Conservation (phyloP, 2,113 vertebrate genomes). For the Rissa tridactyla region DNA sequence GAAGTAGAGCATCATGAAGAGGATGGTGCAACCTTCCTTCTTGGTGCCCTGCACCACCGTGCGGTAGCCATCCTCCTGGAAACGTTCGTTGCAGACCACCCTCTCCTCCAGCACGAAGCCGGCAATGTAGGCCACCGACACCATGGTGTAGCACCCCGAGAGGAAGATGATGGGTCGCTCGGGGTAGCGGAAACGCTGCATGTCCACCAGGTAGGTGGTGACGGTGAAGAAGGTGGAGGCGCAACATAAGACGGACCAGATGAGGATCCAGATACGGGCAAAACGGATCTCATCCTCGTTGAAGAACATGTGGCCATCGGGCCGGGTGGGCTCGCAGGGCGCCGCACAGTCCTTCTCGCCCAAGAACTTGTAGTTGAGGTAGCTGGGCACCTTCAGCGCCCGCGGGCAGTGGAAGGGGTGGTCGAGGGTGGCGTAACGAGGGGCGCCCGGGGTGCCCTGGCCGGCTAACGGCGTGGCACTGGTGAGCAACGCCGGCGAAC, state of each 20-base stretch:
- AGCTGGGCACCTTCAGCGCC: slow-evolving; percentile 87
- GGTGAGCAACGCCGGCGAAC: slow-evolving; percentile 74
- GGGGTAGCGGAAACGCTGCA: slow-evolving; percentile 96
- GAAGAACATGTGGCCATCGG: slow-evolving; percentile 92
- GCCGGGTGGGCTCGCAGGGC: slow-evolving; percentile 87
- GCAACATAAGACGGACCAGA: slow-evolving; percentile 94
- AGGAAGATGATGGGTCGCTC: slow-evolving; percentile 97
- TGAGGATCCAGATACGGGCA: slow-evolving; percentile 94
- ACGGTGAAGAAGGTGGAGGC: slow-evolving; percentile 96
- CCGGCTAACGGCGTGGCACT: slow-evolving; percentile 77
- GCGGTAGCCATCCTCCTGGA: slow-evolving; percentile 86
- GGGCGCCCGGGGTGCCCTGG: slow-evolving; percentile 66
- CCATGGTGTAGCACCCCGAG: slow-evolving; percentile 97
- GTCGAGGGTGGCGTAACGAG: slow-evolving; percentile 75
- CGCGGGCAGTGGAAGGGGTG: slow-evolving; percentile 87
- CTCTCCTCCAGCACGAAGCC: slow-evolving; percentile 92
- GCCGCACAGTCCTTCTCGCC: slow-evolving; percentile 91
- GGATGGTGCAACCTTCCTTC: slow-evolving; percentile 96
- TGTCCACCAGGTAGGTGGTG: slow-evolving; percentile 95
- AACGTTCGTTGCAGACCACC: slow-evolving; percentile 92
- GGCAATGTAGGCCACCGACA: slow-evolving; percentile 95
- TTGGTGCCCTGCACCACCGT: slow-evolving; percentile 97
- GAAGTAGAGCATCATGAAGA: slow-evolving; percentile 99
- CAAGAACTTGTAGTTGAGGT: slow-evolving; percentile 93
- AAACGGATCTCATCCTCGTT: slow-evolving; percentile 92